Percentiles rank a stretch among this genome's conserved stretches.
These are phyloP conservation scores for Platynereis dumerilii DNA, from an alignment of 2,888 invertebrate genomes.

Conservation along the genomic window DNA sequence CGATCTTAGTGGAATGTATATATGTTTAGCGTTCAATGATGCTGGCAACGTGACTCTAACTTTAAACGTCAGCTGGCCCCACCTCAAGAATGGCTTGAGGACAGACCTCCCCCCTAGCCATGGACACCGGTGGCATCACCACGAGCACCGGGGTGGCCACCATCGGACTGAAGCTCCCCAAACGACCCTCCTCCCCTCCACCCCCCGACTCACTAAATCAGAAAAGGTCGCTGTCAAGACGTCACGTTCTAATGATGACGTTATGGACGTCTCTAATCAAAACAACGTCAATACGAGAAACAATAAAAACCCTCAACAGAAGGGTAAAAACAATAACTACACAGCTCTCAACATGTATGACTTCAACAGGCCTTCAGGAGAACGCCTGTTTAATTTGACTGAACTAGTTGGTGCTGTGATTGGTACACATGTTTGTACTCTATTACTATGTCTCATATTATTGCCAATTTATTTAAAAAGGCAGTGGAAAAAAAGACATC, in stretches of 20 bases:
- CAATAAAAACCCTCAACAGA: background rate
- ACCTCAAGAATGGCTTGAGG: slow-evolving; percentile 9
- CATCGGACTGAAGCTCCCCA: background rate
- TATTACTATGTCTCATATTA: slow-evolving; percentile 53
- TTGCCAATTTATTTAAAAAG: slow-evolving; percentile 35
- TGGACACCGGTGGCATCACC: background rate
- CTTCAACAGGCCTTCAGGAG: slow-evolving; percentile 14
- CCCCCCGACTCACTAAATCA: background rate
- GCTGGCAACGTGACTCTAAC: slow-evolving; percentile 61
- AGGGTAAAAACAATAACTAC: slow-evolving; percentile 18
- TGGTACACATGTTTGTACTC: slow-evolving; percentile 58
- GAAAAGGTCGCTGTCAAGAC: background rate
- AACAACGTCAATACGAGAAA: background rate
- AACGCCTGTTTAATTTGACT: slow-evolving; percentile 47
- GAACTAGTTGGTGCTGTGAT: slow-evolving; percentile 60
- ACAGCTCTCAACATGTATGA: slow-evolving; percentile 25
- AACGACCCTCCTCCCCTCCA: background rate
- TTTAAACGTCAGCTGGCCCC: slow-evolving; percentile 58
- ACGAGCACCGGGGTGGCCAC: background rate
- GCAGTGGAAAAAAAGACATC: slow-evolving; percentile 26
- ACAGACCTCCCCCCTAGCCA: slow-evolving; percentile 6
- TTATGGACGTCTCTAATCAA: slow-evolving; percentile 3
- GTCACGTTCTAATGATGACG: background rate
- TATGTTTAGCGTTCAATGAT: slow-evolving; percentile 59
- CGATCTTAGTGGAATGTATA: slow-evolving; percentile 46